Evolutionary conservation across 2,797 vertebrate species (phyloP).

Genomic region (Babyrousa celebensis): DNA sequence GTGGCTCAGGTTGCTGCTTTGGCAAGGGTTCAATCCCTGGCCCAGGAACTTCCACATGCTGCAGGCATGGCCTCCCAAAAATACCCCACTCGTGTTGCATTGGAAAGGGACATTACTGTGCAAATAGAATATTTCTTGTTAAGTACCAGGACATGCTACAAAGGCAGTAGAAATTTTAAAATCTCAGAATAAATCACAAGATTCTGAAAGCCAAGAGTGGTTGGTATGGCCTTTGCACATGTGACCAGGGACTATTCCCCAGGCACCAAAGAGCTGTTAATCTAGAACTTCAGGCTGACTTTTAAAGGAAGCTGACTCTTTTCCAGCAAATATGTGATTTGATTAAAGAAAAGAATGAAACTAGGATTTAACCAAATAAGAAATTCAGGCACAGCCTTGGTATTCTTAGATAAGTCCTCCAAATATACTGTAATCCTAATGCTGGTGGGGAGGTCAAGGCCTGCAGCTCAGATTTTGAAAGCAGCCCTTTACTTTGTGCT

Average conservation of each 20-base stretch:
- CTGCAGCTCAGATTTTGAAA: constrained; percentile 46
- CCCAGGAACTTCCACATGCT: too few species aligned
- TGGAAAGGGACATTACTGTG: constrained; percentile 42
- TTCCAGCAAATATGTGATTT: constrained; percentile 51
- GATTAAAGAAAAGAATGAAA: constrained; percentile 56
- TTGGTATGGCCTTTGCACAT: not conserved
- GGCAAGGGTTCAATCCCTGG: too few species aligned
- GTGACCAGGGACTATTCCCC: not conserved
- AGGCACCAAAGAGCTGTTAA: constrained; percentile 20
- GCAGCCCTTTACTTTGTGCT: not conserved
- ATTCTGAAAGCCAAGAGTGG: constrained; percentile 41
- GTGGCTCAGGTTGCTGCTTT: too few species aligned
- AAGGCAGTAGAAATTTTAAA: constrained; percentile 38
- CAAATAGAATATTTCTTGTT: constrained; percentile 34
- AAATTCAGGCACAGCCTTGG: constrained; percentile 7
- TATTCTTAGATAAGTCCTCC: constrained; percentile 26
- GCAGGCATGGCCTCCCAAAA: too few species aligned
- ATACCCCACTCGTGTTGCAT: not conserved
- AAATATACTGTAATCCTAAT: not conserved
- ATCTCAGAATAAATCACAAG: not conserved
- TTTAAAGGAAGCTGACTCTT: constrained; percentile 64
- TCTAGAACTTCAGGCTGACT: constrained; percentile 65
- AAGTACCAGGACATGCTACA: not conserved
- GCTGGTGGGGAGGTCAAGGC: not conserved
- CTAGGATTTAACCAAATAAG: constrained; percentile 51